Conservation (phyloP, 1,140 invertebrate genomes). For the Lucilia cuprina region DNA sequence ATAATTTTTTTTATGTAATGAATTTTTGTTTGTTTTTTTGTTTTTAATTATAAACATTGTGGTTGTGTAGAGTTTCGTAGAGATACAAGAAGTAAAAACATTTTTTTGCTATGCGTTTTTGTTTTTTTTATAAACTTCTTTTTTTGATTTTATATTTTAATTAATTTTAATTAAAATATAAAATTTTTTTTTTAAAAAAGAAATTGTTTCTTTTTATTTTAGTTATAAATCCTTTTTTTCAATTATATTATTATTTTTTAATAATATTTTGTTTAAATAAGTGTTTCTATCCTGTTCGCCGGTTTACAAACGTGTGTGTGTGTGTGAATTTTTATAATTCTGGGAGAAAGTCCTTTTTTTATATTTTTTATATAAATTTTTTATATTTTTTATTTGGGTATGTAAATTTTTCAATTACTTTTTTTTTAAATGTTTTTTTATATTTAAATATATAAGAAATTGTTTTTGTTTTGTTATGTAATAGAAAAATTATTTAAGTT, state of each 20-base stretch:
- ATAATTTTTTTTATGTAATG: background rate
- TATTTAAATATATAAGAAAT: conserved; percentile 28
- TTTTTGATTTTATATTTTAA: background rate
- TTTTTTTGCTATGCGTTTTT: background rate
- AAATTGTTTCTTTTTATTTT: conserved; percentile 8
- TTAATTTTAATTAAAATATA: background rate
- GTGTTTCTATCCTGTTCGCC: conserved; percentile 34
- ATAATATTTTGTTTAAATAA: conserved; percentile 10
- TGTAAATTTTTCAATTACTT: background rate
- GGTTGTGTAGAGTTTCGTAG: background rate
- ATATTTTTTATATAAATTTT: background rate
- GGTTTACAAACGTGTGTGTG: conserved; percentile 31
- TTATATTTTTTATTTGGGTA: background rate
- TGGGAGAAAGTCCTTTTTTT: conserved; percentile 15
- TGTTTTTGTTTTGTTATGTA: background rate
- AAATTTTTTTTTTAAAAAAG: background rate
- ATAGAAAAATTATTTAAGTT: conserved; percentile 20
- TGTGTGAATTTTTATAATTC: background rate
- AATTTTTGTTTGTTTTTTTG: background rate
- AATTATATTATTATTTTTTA: background rate
- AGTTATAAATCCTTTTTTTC: conserved; percentile 9
- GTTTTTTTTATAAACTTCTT: background rate
- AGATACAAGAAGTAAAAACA: background rate
- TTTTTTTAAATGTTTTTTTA: background rate
- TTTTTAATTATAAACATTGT: background rate